Evolutionary conservation across 2,113 vertebrate species (phyloP).

Genomic region (Picathartes gymnocephalus): DNA sequence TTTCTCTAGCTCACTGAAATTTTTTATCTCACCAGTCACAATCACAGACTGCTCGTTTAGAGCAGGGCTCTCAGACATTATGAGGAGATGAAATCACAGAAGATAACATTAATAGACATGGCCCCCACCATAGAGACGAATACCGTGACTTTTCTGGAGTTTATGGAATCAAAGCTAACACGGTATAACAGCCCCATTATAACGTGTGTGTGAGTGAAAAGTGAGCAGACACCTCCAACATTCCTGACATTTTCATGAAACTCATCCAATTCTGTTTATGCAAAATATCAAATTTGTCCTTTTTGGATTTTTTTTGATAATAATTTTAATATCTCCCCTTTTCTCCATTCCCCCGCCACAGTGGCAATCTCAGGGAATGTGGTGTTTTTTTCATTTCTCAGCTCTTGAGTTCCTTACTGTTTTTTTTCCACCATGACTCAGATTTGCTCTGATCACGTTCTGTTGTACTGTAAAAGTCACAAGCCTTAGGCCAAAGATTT

Average conservation of each 20-base stretch:
- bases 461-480: neutral
- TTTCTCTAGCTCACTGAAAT: conserved; percentile 39
- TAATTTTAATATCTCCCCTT: neutral
- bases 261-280: neutral
- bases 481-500: neutral
- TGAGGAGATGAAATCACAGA: conserved; percentile 55
- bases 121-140: conserved; percentile 21
- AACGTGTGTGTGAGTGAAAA: neutral
- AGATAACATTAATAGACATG: conserved; percentile 49
- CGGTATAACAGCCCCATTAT: neutral
- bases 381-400: neutral
- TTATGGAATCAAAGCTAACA: neutral
- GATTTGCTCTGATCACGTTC: neutral
- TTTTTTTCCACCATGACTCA: neutral
- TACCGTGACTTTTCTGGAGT: neutral
- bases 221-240: neutral
- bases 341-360: neutral
- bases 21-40: conserved; percentile 56
- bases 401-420: neutral
- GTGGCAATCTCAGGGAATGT: neutral
- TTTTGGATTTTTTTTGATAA: neutral
- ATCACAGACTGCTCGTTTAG: conserved; percentile 38
- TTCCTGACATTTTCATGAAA: neutral
- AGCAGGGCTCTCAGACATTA: conserved; percentile 47
- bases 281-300: neutral